These are phyloP conservation scores for Macaria notata DNA, from an alignment of 2,888 invertebrate genomes.

Conservation along the genomic window DNA sequence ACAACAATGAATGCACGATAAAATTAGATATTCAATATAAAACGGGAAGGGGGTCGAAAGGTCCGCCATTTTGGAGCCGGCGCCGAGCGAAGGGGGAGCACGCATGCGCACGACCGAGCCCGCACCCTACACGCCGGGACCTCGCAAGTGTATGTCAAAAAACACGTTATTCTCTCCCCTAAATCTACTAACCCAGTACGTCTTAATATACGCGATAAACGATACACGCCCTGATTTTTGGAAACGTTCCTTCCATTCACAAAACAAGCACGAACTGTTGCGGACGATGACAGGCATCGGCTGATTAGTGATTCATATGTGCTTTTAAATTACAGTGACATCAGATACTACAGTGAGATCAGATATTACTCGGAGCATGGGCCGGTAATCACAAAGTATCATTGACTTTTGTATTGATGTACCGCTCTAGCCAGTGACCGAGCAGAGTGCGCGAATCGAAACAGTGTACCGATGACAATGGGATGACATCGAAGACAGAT, in stretches of 20 bases:
- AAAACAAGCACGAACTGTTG: conserved; percentile 13
- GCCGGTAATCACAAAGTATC: conserved; percentile 6
- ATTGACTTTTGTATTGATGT: conserved; percentile 1
- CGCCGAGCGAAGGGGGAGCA: conserved; percentile 67
- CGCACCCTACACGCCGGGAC: conserved; percentile 77
- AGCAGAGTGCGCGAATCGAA: conserved; percentile 5
- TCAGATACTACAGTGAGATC: conserved; percentile 37
- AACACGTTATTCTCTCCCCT: conserved; percentile 79
- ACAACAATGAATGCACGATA: conserved; percentile 73
- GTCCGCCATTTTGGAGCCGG: conserved; percentile 77
- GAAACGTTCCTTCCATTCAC: conserved; percentile 30
- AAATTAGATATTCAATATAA: conserved; percentile 79
- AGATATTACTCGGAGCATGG: conserved; percentile 33
- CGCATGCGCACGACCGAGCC: conserved; percentile 71
- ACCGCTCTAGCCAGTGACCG: neutral
- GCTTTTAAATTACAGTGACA: conserved; percentile 40
- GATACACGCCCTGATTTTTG: conserved; percentile 52
- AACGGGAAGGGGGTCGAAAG: conserved; percentile 73
- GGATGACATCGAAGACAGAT: conserved; percentile 78
- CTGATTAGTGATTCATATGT: conserved; percentile 60
- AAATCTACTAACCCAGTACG: conserved; percentile 78
- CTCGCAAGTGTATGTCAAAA: conserved; percentile 76
- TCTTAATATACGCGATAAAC: conserved; percentile 65
- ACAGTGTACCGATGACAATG: conserved; percentile 59
- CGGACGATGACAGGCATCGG: conserved; percentile 67